Conservation (phyloP, 1,140 invertebrate genomes). For the Bemisia tabaci region DNA sequence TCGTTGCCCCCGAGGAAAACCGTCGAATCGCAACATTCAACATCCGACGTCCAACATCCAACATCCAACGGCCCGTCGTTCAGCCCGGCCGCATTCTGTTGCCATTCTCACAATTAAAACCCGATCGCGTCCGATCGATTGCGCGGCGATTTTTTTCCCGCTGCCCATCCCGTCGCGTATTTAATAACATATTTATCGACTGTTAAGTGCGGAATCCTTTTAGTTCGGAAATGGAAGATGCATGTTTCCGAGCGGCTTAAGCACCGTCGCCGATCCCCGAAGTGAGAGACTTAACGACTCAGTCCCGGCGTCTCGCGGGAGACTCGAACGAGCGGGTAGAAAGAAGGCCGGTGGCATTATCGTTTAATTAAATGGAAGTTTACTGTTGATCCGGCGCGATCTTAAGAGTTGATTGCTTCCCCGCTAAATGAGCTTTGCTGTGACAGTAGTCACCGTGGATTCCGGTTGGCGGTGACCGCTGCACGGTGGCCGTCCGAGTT, state of each 20-base stretch:
- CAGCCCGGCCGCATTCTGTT: no score
- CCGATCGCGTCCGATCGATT: background rate
- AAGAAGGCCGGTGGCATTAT: background rate
- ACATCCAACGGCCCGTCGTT: no score
- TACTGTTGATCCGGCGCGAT: background rate
- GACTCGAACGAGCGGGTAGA: background rate
- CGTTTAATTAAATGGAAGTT: background rate
- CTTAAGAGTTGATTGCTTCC: no score
- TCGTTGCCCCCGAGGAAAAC: no score
- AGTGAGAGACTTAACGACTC: background rate
- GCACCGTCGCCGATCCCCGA: background rate
- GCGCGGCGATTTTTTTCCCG: background rate
- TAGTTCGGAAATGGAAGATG: background rate
- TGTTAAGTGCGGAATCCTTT: background rate
- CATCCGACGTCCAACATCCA: no score
- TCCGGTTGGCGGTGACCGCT: no score
- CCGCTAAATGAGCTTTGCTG: no score
- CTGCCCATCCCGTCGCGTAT: background rate
- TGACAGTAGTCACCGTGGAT: no score
- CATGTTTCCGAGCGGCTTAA: background rate
- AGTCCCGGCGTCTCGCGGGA: no score
- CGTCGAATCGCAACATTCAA: no score
- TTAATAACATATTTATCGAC: background rate
- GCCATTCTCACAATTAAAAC: background rate
- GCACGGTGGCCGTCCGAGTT: no score